phyloP scores from a whole-genome alignment of 2,888 invertebrate species.

The Cinara cedri region DNA sequence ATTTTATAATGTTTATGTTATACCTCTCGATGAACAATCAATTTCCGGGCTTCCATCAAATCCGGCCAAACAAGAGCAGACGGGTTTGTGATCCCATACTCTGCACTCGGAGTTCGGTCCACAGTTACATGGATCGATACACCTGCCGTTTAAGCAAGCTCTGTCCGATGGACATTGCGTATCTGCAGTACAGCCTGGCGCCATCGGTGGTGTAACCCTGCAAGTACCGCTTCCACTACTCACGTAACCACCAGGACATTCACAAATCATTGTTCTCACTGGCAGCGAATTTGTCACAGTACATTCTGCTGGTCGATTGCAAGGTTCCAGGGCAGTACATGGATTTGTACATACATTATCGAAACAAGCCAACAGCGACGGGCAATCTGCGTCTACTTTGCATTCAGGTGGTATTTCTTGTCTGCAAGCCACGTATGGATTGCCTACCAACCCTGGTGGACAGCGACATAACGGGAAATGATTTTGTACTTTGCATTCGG shows the following conservation, averaged over 20 bases:
- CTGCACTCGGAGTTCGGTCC: conserved; percentile 84
- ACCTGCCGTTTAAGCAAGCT: conserved; percentile 80
- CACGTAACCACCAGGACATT: conserved; percentile 86
- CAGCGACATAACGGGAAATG: conserved; percentile 87
- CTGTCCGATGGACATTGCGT: conserved; percentile 78
- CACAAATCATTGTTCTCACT: conserved; percentile 86
- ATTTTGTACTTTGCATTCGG: conserved; percentile 80
- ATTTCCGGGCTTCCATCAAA: conserved; percentile 85
- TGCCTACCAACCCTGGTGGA: conserved; percentile 75
- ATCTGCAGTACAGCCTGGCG: conserved; percentile 75
- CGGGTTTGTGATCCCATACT: conserved; percentile 83
- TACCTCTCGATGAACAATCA: conserved; percentile 74
- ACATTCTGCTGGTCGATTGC: conserved; percentile 79
- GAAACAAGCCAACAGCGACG: conserved; percentile 79
- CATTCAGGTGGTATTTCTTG: conserved; percentile 79
- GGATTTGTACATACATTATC: conserved; percentile 83
- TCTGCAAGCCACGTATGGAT: conserved; percentile 81
- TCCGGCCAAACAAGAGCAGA: conserved; percentile 83
- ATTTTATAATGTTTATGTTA: background rate
- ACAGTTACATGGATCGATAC: conserved; percentile 83
- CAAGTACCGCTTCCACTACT: conserved; percentile 83
- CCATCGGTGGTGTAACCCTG: conserved; percentile 72
- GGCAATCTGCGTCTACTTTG: conserved; percentile 81
- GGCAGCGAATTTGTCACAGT: conserved; percentile 81
- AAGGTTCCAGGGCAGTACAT: conserved; percentile 78